A percentile compares a stretch with the other conserved stretches of the same genome.
Conservation (phyloP, 2,888 invertebrate genomes). For the Drosophila nr. fundita region DNA sequence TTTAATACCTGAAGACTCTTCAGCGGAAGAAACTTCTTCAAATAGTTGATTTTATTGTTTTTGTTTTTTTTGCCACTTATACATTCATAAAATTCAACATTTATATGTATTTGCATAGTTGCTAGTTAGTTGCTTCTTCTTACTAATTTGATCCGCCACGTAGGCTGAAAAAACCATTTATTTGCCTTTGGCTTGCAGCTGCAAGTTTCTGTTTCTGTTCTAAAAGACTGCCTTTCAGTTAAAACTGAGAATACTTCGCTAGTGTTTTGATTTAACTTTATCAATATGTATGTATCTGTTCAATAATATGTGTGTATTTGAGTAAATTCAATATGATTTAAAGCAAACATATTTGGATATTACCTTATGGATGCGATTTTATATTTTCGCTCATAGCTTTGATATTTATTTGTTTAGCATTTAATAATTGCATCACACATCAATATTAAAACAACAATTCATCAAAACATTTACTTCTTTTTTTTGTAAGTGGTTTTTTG, state of each 20-base stretch:
- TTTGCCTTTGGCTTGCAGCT: conserved; percentile 41
- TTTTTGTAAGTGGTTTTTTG: neutral
- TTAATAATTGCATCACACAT: conserved; percentile 64
- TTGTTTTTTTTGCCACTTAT: conserved; percentile 30
- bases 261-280: conserved; percentile 4
- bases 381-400: conserved; percentile 47
- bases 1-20: conserved; percentile 52
- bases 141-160: conserved; percentile 15
- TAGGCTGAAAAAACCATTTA: conserved; percentile 17
- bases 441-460: conserved; percentile 59
- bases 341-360: conserved; percentile 62
- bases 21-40: conserved; percentile 45
- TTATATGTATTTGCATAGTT: conserved; percentile 49
- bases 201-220: conserved; percentile 17
- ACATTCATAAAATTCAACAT: conserved; percentile 69
- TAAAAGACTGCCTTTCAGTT: conserved; percentile 23
- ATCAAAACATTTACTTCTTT: conserved; percentile 56
- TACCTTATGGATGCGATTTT: conserved; percentile 52
- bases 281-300: conserved; percentile 25
- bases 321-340: conserved; percentile 77
- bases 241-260: conserved; percentile 14
- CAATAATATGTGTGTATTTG: conserved; percentile 79
- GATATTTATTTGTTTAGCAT: conserved; percentile 59
- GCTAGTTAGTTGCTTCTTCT: conserved; percentile 23
- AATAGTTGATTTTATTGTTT: conserved; percentile 65